Evolutionary conservation across 2,888 invertebrate genomes (phyloP), one percentile per base, ranked within the genome.

Genomic region (Ephialtes manifestator): DNA sequence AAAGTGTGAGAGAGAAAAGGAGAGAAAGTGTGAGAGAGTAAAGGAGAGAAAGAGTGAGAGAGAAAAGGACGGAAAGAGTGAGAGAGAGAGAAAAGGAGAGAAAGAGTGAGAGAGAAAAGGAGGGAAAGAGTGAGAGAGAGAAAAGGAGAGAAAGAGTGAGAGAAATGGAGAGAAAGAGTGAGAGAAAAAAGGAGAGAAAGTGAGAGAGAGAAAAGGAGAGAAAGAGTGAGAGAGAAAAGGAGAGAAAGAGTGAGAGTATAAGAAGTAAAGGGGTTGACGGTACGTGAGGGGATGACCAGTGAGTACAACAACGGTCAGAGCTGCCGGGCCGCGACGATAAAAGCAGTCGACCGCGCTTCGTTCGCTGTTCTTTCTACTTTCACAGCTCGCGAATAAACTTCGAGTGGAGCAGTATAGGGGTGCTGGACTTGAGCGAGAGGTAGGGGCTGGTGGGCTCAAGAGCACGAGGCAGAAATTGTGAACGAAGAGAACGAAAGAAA

Each of bases 381-480:
- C 72, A 70, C 81, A 78, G 81, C 58, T 84, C 78, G 51, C 67
- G 78, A 74, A 86, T 78, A 75, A 84, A 84, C 78, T 81, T 75
- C 68, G 53, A 63, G 78, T 53, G 48, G 70, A 80, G 81, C 70
- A 63, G 51, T 71, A 48, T 43, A 77, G 70, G 8, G 60, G 60
- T 7, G 60, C 31, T 15, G 63, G 51, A 48, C 48, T 35, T 51
- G 43, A 46, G 63, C 10, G 31, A 28, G 13, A 46, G 35, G 15
- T 4, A 8, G 39, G 24, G 24, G n/a, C 7, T 43, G 78, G 70
- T 18, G 58, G 13, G 58, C 28, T 39, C 10, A 8, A 10, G 31
- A 35, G 63, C 35, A 39, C 35, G 28, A 39, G 20, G 43, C 65
- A 72, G 31, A n/a, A 67, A 80, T 79, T 31, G 79, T 55, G 74